Evolutionary conservation across 2,888 invertebrate species (phyloP).

Genomic region (Pomacea canaliculata): DNA sequence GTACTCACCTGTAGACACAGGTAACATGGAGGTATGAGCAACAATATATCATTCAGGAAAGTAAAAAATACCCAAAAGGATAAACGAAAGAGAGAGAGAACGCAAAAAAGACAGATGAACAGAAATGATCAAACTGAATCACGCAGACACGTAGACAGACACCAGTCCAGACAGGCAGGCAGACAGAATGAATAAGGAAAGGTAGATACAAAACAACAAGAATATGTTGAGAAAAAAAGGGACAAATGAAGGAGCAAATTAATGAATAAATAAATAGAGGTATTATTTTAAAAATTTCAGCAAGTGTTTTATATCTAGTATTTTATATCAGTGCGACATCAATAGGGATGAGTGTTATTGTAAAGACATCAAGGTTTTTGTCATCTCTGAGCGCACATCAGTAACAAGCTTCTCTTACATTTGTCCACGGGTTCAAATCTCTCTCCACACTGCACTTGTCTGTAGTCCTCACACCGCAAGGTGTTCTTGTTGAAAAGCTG

Average conservation of each 20-base stretch:
- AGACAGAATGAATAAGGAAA: too few relatives aligned
- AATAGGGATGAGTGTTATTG: too few relatives aligned
- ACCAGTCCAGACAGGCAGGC: not conserved
- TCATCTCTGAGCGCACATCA: too few relatives aligned
- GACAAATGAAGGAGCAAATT: too few relatives aligned
- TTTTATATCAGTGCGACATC: too few relatives aligned
- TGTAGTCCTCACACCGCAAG: constrained; percentile 11
- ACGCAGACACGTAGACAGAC: not conserved
- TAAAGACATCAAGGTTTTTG: too few relatives aligned
- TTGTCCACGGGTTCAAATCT: constrained; percentile 11
- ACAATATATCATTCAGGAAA: not conserved
- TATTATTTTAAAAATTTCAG: too few relatives aligned
- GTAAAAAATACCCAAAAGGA: not conserved
- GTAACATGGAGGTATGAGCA: not conserved
- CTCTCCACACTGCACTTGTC: constrained; percentile 13
- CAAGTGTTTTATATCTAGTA: too few relatives aligned
- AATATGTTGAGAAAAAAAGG: too few relatives aligned
- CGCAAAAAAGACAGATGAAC: constrained; percentile 8
- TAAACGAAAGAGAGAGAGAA: not conserved
- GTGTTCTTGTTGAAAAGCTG: constrained; percentile 12
- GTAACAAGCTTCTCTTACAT: not conserved
- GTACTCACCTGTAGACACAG: not conserved
- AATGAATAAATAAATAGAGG: not conserved
- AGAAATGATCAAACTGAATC: constrained; percentile 12
- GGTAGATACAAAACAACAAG: too few relatives aligned